Percentiles rank a stretch among this genome's conserved stretches.
phyloP scores from a whole-genome alignment of 2,888 invertebrate species.

The Malachius bipustulatus region DNA sequence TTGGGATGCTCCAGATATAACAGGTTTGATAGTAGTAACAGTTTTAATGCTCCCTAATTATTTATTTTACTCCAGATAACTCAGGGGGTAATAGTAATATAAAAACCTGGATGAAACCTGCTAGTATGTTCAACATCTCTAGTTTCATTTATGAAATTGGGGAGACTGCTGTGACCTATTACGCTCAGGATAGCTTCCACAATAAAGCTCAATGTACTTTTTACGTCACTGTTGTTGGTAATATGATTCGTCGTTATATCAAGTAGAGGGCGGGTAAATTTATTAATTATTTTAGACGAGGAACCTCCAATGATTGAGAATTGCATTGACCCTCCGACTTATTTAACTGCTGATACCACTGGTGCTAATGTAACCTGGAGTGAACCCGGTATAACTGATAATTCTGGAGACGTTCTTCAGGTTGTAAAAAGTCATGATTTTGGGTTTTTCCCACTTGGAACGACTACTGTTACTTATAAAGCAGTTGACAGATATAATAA shows the following conservation, averaged over 20 bases:
- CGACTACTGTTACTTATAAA: slow-evolving; percentile 44
- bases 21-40: slow-evolving; percentile 23
- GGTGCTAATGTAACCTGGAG: slow-evolving; percentile 44
- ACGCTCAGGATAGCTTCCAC: slow-evolving; percentile 47
- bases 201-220: slow-evolving; percentile 52
- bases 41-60: slow-evolving; percentile 7
- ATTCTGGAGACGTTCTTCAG: slow-evolving; percentile 37
- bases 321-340: slow-evolving; percentile 46
- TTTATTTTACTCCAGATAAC: slow-evolving; percentile 40
- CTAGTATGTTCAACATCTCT: slow-evolving; percentile 36
- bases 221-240: slow-evolving; percentile 44
- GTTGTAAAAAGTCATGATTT: slow-evolving; percentile 35
- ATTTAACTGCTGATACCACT: slow-evolving; percentile 29
- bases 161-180: slow-evolving; percentile 45
- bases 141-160: slow-evolving; percentile 46
- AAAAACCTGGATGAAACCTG: slow-evolving; percentile 46
- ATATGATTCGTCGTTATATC: no score
- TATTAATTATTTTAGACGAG: slow-evolving; percentile 33
- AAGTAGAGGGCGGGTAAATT: no score
- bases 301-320: slow-evolving; percentile 46
- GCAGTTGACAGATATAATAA: slow-evolving; percentile 49
- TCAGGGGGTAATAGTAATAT: slow-evolving; percentile 42
- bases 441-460: slow-evolving; percentile 43
- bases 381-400: slow-evolving; percentile 47
- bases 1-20: slow-evolving; percentile 39